phyloP scores from a whole-genome alignment of 2,797 vertebrate genomes.

The Phalloptychus januarius region DNA sequence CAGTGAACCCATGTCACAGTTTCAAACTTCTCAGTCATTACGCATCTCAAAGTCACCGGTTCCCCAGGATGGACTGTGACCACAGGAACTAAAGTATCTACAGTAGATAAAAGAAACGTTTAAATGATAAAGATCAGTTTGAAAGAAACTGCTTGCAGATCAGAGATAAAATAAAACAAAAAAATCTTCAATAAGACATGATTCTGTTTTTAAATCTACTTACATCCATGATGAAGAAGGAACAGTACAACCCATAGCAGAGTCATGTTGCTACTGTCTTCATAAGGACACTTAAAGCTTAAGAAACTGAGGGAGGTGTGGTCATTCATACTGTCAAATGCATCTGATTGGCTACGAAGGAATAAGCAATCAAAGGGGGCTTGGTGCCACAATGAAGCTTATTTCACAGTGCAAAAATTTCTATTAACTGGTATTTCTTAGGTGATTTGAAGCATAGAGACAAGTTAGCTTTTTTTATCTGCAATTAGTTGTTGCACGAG shows the following conservation, averaged over 20 bases:
- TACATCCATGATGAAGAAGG: slow-evolving; percentile 26
- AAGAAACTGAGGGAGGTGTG: not conserved
- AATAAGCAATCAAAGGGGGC: not conserved
- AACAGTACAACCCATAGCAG: slow-evolving; percentile 24
- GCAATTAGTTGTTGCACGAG: not conserved
- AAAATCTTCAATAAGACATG: not conserved
- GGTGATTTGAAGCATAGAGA: not conserved
- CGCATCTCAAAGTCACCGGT: slow-evolving; percentile 24
- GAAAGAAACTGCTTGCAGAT: not conserved
- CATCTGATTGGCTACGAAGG: slow-evolving; percentile 21
- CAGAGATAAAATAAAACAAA: not conserved
- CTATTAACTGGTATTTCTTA: not conserved
- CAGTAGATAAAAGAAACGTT: not conserved
- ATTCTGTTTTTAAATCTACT: not conserved
- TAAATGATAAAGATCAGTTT: not conserved
- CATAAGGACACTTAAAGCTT: not conserved
- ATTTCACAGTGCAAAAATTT: not conserved
- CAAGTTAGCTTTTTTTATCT: not conserved
- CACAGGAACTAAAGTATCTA: slow-evolving; percentile 22
- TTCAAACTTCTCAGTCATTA: accelerated
- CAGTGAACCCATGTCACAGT: not conserved
- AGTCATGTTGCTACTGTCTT: slow-evolving; percentile 28
- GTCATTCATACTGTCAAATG: not conserved
- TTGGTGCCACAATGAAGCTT: not conserved
- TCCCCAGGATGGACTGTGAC: slow-evolving; percentile 21